Percentiles rank a stretch among this genome's conserved stretches.
These are phyloP conservation scores for Chaetodon auriga DNA, from an alignment of 2,113 vertebrate species.

Conservation along the genomic window DNA sequence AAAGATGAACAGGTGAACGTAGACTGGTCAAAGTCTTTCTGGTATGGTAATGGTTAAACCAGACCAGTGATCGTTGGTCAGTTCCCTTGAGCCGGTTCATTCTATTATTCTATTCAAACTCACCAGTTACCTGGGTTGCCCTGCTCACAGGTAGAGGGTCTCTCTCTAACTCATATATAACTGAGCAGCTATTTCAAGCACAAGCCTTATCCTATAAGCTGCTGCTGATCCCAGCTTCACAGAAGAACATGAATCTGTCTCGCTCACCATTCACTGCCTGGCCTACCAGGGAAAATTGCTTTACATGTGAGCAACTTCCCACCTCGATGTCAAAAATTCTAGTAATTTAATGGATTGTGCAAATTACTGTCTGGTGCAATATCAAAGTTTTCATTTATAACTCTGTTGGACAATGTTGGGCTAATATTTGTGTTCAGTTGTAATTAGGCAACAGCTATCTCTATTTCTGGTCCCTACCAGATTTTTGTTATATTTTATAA, in stretches of 20 bases:
- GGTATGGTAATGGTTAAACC: too few relatives aligned
- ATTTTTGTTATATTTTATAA: background rate
- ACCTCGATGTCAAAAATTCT: background rate
- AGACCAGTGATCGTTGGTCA: too few relatives aligned
- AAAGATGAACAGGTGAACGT: too few relatives aligned
- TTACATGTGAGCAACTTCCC: background rate
- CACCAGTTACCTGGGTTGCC: conserved; percentile 11
- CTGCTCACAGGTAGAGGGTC: conserved; percentile 41
- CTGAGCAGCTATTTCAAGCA: conserved; percentile 69
- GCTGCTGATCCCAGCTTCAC: conserved; percentile 66
- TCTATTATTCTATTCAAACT: background rate
- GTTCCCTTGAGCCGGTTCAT: too few relatives aligned
- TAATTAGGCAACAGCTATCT: background rate
- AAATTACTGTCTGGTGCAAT: background rate
- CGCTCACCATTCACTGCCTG: conserved; percentile 25
- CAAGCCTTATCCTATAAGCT: conserved; percentile 71
- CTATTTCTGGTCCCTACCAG: too few relatives aligned
- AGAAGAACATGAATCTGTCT: conserved; percentile 38
- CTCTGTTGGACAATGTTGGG: background rate
- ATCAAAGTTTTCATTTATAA: background rate
- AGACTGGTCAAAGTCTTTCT: too few relatives aligned
- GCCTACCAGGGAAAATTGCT: background rate
- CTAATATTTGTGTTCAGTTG: background rate
- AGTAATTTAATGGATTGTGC: background rate
- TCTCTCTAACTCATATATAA: conserved; percentile 34